These are phyloP conservation scores for Yoshiicerus persimilis DNA, from an alignment of 1,140 invertebrate genomes.

Conservation along the genomic window DNA sequence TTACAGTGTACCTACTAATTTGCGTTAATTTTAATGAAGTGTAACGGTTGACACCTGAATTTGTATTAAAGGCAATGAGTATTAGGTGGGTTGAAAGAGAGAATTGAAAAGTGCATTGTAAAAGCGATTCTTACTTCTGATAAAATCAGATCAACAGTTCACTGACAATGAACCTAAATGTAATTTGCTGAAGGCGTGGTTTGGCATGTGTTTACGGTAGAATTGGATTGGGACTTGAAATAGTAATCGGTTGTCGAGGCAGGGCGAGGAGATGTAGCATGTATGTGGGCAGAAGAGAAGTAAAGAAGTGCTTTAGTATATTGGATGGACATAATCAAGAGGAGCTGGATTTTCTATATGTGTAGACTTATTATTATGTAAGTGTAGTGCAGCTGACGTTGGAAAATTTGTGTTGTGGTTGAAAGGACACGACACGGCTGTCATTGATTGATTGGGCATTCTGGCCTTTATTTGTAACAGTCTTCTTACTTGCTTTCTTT, in stretches of 20 bases:
- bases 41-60: background rate
- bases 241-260: background rate
- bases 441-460: background rate
- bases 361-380: background rate
- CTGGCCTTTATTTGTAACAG: background rate
- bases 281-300: background rate
- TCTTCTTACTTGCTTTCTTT: background rate
- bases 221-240: background rate
- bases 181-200: background rate
- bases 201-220: background rate
- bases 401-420: background rate
- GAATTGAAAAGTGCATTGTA: background rate
- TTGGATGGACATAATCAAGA: background rate
- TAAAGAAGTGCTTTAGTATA: background rate
- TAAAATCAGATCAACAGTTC: background rate
- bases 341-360: background rate
- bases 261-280: background rate
- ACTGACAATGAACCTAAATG: background rate
- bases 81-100: background rate
- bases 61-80: background rate
- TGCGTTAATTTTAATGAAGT: background rate
- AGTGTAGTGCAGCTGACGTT: background rate
- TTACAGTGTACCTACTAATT: background rate
- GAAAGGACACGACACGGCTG: background rate
- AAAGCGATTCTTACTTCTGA: background rate